Percentiles rank a stretch among this genome's conserved stretches.
Conservation (phyloP, 2,113 vertebrate genomes). For the Coturnix japonica region DNA sequence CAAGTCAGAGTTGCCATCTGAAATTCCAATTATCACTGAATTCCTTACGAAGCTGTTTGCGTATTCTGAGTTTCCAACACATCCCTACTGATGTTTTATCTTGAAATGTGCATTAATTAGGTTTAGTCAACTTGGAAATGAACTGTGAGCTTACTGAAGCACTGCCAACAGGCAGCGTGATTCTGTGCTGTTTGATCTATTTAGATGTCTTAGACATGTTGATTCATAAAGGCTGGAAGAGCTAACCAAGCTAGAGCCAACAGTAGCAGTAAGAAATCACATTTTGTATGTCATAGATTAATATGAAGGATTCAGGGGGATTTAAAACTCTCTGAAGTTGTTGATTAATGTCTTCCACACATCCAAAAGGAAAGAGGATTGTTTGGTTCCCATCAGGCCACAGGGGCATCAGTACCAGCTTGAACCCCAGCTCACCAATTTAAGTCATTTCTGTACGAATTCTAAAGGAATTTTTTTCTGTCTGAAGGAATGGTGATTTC, state of each 20-base stretch:
- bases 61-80: neutral
- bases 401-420: neutral
- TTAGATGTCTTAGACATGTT: neutral
- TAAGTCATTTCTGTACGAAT: neutral
- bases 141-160: neutral
- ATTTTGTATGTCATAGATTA: neutral
- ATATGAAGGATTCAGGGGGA: neutral
- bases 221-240: neutral
- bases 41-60: conserved; percentile 6
- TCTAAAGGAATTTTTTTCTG: neutral
- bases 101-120: neutral
- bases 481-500: neutral
- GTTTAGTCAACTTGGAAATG: conserved; percentile 16
- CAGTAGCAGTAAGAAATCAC: neutral
- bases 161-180: neutral
- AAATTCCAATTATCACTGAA: conserved; percentile 8
- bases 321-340: neutral
- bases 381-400: neutral
- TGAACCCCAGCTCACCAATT: neutral
- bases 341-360: neutral
- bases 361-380: neutral
- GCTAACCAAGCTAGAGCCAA: neutral
- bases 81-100: neutral
- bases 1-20: neutral
- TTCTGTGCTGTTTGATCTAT: conserved; percentile 18